Evolutionary conservation across 2,797 vertebrate genomes (phyloP), one percentile per base, ranked within the genome.

Genomic region (Lates japonicus): DNA sequence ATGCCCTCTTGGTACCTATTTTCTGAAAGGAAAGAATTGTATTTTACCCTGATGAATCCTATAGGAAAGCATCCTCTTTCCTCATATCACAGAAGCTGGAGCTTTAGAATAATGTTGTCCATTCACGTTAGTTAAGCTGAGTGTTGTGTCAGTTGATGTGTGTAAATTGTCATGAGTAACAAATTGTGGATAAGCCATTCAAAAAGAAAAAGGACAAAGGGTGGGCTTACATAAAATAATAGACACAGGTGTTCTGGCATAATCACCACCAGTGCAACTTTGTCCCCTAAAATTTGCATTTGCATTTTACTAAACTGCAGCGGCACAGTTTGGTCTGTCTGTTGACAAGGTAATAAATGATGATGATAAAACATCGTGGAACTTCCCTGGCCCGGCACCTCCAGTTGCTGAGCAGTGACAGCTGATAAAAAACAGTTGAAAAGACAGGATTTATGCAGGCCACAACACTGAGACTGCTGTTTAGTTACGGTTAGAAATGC

Each of bases 391-490:
- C 54, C 57, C 51, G 57, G 65, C 76, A 16, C 83, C 48, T 57
- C 72, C 68, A 79, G 77, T 54, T 82, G 61, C 81, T 69, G 44
- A 20, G n/a, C 14, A 49, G 54, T 87, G 86, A 90, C 88, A 89
- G 91, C 87, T 85, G 80, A 88, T 88, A 86, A 81, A 86, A 90
- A 88, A 68, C 79, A 80, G 62, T 74, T 80, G 65, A 88, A 69
- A 69, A 74, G 66, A 62, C n/a, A 44, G 84, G 79, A 91, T 92
- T 91, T 88, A 91, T 80, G 68, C 42, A 7, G 41, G 76, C 41
- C 76, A 58, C 78, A 80, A 85, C 80, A 70, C 48, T 71, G 77
- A 82, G 69, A 87, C 74, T 65, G 33, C 59, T 8, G 64, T 83
- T 77, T 54, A 57, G 72, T 82, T 84, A 67, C 7, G 22, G 82